A percentile compares a stretch with the other conserved stretches of the same genome.
phyloP scores from a whole-genome alignment of 2,113 vertebrate genomes.

The Prionailurus bengalensis region DNA sequence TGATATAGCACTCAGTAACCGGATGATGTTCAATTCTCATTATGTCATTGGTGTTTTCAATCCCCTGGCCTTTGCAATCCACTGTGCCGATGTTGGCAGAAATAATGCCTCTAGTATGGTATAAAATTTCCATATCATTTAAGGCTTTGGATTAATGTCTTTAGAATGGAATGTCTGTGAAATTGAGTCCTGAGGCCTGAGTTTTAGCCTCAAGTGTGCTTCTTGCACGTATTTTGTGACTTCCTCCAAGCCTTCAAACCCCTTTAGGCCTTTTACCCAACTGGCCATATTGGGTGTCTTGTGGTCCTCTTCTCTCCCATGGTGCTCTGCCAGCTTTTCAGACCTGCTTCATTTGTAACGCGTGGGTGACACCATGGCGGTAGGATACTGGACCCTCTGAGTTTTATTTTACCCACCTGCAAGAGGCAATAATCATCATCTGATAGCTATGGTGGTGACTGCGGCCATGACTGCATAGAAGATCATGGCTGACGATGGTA shows the following conservation, averaged over 20 bases:
- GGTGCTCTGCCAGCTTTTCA: neutral
- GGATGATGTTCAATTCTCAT: neutral
- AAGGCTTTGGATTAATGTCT: slow-evolving; percentile 7
- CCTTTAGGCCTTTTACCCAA: neutral
- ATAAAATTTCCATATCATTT: neutral
- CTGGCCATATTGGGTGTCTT: neutral
- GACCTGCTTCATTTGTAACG: neutral
- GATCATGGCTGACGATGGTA: neutral
- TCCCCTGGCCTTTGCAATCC: neutral
- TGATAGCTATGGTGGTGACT: neutral
- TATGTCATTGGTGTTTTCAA: slow-evolving; percentile 19
- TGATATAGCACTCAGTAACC: neutral
- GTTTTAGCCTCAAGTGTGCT: neutral
- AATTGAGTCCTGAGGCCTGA: neutral
- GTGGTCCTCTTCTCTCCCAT: neutral
- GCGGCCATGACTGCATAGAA: neutral
- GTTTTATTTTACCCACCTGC: neutral
- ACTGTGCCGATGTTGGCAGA: neutral
- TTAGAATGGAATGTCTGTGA: slow-evolving; percentile 21
- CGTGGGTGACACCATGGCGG: neutral
- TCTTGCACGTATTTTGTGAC: neutral
- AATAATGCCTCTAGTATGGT: neutral
- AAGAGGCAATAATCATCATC: neutral
- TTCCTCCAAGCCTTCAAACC: neutral
- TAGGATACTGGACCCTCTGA: neutral